phyloP scores from a whole-genome alignment of 2,113 vertebrate species.

The Ptilonorhynchus violaceus region DNA sequence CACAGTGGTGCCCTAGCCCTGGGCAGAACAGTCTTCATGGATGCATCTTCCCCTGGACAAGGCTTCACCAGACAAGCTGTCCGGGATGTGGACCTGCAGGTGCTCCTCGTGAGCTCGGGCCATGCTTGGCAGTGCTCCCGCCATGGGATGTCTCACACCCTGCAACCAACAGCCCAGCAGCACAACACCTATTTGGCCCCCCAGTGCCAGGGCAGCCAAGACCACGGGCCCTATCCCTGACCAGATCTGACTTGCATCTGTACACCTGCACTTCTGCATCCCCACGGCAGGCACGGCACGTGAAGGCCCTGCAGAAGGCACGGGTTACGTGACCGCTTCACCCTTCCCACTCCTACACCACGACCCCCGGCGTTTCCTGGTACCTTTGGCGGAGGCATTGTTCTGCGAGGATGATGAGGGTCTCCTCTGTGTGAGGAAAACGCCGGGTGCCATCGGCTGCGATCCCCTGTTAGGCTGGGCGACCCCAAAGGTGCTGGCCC shows the following conservation, averaged over 20 bases:
- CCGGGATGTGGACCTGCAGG: not conserved
- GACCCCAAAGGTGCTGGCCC: slow-evolving; percentile 75
- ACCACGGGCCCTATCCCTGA: not conserved
- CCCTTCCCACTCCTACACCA: slow-evolving; percentile 23
- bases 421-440: slow-evolving; percentile 91
- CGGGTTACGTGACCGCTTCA: accelerated
- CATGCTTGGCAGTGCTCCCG: not conserved
- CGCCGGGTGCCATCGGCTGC: slow-evolving; percentile 93
- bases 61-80: not conserved
- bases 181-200: not conserved
- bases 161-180: not conserved
- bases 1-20: not conserved
- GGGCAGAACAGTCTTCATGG: not conserved
- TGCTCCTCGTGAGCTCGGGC: not conserved
- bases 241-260: not conserved
- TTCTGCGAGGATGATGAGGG: slow-evolving; percentile 91
- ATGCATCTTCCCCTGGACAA: not conserved
- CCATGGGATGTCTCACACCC: not conserved
- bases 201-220: not conserved
- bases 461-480: slow-evolving; percentile 80
- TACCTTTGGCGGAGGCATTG: slow-evolving; percentile 87
- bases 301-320: not conserved
- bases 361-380: slow-evolving; percentile 36
- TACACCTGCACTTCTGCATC: not conserved
- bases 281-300: not conserved